A percentile compares a stretch with the other conserved stretches of the same genome.
Evolutionary conservation across 2,113 vertebrate species (phyloP).

Genomic region (Thunnus maccoyii): DNA sequence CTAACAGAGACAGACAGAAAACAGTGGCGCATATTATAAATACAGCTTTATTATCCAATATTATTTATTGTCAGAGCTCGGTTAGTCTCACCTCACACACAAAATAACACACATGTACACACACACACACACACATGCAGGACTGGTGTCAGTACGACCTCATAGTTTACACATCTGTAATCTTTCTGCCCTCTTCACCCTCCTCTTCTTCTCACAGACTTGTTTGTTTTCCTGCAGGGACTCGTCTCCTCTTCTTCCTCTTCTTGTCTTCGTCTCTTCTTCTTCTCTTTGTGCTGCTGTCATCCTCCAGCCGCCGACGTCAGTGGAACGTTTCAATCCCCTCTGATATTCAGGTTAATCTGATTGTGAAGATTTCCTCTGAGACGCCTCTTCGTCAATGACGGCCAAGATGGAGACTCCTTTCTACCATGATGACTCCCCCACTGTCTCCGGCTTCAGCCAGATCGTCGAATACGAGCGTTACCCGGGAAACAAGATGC

Average conservation of each 20-base stretch:
- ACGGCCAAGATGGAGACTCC: constrained; percentile 84
- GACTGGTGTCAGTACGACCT: not conserved
- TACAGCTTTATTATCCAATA: not conserved
- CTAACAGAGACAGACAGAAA: not conserved
- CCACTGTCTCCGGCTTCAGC: constrained; percentile 68
- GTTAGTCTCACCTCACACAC: not conserved
- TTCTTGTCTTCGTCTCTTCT: not conserved
- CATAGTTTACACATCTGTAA: constrained; percentile 2
- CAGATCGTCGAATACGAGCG: constrained; percentile 79
- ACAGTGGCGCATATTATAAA: not conserved
- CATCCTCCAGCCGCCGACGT: constrained; percentile 57
- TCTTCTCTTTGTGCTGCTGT: constrained; percentile 14
- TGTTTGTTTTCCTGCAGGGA: constrained; percentile 44
- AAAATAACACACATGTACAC: not conserved
- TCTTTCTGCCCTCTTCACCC: constrained; percentile 17
- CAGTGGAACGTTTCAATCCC: constrained; percentile 69
- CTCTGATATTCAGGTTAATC: constrained; percentile 73
- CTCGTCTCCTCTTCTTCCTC: not conserved
- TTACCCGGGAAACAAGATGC: constrained; percentile 80
- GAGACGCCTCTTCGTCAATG: constrained; percentile 64
- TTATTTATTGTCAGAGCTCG: too few species aligned
- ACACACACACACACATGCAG: not conserved
- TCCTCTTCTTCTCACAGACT: constrained; percentile 5
- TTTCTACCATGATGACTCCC: constrained; percentile 85
- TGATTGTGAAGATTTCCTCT: constrained; percentile 81